Base-by-base conservation (phyloP, 2,113 vertebrate genomes). In the Actenoides lindsayi region DNA sequence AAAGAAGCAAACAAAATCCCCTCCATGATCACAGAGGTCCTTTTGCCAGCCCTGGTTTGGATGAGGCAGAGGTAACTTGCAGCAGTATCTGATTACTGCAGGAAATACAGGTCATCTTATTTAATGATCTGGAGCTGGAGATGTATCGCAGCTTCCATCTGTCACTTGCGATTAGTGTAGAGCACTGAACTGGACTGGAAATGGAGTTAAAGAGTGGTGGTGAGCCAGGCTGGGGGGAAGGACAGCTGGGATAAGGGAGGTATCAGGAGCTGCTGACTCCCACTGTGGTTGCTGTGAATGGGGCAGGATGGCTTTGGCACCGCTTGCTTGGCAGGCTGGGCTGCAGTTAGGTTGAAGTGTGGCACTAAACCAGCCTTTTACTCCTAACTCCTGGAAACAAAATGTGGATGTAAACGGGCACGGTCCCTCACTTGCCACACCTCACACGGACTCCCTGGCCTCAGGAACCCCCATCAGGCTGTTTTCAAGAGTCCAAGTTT, bases 71-170 rank as follows among this genome's bases (percentile, higher is more conserved):
- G 75, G 57, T 90, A 95, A 86, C 68, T 60, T 56, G 68, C 53
- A 92, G 79, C 75, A 80, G 42, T 73, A 92, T 94, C 54, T 86
- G 75, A 92, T 95, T 94, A 88, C 57, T 79, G 33, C 54, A 94
- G 83, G 89, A 90, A 94, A 88, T 75, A 35, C 59, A 70, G 74
- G 69, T 83, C 85, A 74, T 93, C 60, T 84, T 81, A 90, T 96
- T 95, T 94, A 90, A 92, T 83, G 91, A 92, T 85, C 62, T 68
- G 39, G 50, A 91, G 64, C 88, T 91, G 85, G 73, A 73, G 67
- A 83, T 65, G 48, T 69, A 69, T 82, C 85, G 54, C 86, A 92
- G 83, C 79, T 91, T 94, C 80, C 87, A 79, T 85, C 89, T 93
- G 83, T 87, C 93, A 92, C 53, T 93, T 82, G 56, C 0, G 8